Percentiles rank a stretch among this genome's conserved stretches.
Conservation (phyloP, 64 coral and sea anemone species). For the Dendrophyllia cribrosa region DNA sequence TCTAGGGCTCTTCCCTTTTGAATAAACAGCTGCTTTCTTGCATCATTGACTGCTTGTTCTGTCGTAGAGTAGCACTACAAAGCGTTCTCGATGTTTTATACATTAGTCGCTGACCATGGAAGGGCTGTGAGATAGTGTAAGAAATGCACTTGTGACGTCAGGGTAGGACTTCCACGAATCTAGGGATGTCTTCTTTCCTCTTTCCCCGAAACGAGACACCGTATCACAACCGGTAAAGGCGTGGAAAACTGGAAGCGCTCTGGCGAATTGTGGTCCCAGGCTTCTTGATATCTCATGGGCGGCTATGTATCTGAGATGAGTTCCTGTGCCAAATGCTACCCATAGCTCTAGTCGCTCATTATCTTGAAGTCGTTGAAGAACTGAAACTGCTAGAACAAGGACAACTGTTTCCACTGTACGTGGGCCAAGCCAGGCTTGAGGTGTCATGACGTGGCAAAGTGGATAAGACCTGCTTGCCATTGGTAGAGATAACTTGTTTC, state of each 20-base stretch:
- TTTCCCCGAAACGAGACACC: constrained; percentile 25
- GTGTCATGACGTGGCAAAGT: neutral
- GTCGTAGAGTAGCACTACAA: constrained; percentile 46
- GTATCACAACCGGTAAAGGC: constrained; percentile 50
- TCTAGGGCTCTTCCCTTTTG: constrained; percentile 64
- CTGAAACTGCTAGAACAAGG: constrained; percentile 5
- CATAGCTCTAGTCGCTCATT: constrained; percentile 16
- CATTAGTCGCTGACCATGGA: constrained; percentile 20
- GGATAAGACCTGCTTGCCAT: neutral
- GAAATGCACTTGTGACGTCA: constrained; percentile 29
- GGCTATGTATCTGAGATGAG: constrained; percentile 53
- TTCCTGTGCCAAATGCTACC: constrained; percentile 53
- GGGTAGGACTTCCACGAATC: constrained; percentile 18
- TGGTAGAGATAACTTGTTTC: constrained; percentile 5
- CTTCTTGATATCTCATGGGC: constrained; percentile 39
- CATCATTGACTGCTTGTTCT: constrained; percentile 38
- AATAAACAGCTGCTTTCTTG: constrained; percentile 46
- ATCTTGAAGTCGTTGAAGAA: neutral
- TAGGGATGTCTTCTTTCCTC: constrained; percentile 40
- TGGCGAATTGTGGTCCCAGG: constrained; percentile 17
- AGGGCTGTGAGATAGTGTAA: neutral
- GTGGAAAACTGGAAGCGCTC: constrained; percentile 37
- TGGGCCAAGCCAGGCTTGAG: no score
- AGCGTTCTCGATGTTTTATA: constrained; percentile 43
- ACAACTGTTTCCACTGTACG: neutral